Conservation (phyloP, 2,888 invertebrate genomes). For the Helobdella robusta region DNA sequence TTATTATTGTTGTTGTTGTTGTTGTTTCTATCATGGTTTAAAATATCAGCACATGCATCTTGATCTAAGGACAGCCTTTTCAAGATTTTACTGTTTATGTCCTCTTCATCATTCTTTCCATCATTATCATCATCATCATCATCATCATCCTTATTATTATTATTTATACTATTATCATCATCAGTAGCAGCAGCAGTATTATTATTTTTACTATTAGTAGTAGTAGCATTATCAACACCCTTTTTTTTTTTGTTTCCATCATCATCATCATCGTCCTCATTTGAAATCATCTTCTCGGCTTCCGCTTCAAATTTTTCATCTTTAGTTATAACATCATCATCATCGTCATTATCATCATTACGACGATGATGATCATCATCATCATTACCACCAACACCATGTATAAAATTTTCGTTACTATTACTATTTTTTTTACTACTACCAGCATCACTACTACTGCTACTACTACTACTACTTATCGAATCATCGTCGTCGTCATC, state of each 20-base stretch:
- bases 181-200: not conserved
- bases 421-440: not conserved
- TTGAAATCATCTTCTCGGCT: not conserved
- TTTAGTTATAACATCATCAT: not conserved
- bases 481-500: slow-evolving; percentile 18
- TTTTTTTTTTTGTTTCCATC: not conserved
- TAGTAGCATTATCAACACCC: not conserved
- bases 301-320: not conserved
- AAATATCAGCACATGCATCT: too few species aligned
- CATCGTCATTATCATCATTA: not conserved
- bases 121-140: not conserved
- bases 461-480: not conserved
- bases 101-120: too few species aligned
- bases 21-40: too few species aligned
- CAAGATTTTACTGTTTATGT: too few species aligned
- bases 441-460: not conserved
- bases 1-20: too few species aligned
- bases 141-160: not conserved
- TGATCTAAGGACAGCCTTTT: too few species aligned
- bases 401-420: not conserved
- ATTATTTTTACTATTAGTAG: not conserved
- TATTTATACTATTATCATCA: not conserved
- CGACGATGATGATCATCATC: too few species aligned
- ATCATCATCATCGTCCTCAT: not conserved
- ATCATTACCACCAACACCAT: not conserved